A percentile compares a stretch with the other conserved stretches of the same genome.
Evolutionary conservation across 2,888 invertebrate genomes (phyloP).

Genomic region (Ormyrus labotus): DNA sequence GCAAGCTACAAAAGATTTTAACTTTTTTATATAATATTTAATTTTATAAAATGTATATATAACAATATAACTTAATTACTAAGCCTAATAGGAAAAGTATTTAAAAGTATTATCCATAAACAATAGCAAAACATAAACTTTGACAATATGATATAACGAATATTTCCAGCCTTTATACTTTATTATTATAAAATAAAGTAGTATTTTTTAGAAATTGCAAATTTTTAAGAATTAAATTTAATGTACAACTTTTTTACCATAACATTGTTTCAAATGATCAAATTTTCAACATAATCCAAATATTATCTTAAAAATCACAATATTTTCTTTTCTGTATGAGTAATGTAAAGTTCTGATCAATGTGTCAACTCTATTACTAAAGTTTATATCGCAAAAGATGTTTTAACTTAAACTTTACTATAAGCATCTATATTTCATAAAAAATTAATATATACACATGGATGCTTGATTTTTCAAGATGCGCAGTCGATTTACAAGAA

Average conservation of each 20-base stretch:
- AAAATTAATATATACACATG: constrained; percentile 4
- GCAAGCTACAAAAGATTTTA: no score
- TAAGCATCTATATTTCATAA: constrained; percentile 21
- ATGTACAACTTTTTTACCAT: no score
- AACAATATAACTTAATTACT: no score
- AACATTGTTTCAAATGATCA: neutral
- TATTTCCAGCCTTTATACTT: neutral
- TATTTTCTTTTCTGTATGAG: neutral
- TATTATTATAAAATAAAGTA: no score
- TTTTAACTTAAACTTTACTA: constrained; percentile 17
- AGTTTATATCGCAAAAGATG: constrained; percentile 11
- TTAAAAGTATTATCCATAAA: no score
- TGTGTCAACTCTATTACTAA: constrained; percentile 29
- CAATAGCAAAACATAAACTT: no score
- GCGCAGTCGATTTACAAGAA: constrained; percentile 4
- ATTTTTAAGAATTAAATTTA: no score
- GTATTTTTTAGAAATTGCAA: no score
- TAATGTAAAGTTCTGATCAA: constrained; percentile 28
- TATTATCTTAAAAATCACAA: neutral
- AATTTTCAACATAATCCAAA: neutral
- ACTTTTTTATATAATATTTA: no score
- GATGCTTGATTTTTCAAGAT: constrained; percentile 45
- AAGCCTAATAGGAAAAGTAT: no score
- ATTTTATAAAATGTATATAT: no score
- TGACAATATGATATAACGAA: no score